Percentiles rank a stretch among this genome's conserved stretches.
phyloP scores from a whole-genome alignment of 2,888 invertebrate genomes.

The Saturnia japonica region DNA sequence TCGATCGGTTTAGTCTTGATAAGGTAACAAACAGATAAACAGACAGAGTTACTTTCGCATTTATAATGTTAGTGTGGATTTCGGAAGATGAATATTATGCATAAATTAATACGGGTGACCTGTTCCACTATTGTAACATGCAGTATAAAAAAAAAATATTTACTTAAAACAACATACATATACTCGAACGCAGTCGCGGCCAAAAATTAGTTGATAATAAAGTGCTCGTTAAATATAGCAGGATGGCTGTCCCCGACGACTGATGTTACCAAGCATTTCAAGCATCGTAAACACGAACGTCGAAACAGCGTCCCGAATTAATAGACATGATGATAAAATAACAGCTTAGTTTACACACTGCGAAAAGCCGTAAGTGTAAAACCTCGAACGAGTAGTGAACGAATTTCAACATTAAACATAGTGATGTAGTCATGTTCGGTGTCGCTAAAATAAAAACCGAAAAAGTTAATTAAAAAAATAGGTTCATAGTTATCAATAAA shows the following conservation, averaged over 20 bases:
- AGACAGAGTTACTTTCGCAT: too few relatives aligned
- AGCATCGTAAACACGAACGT: conserved; percentile 38
- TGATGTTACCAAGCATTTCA: conserved; percentile 44
- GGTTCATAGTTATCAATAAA: neutral
- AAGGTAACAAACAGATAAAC: too few relatives aligned
- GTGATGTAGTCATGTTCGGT: neutral
- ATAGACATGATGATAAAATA: conserved; percentile 28
- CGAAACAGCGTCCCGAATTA: conserved; percentile 21
- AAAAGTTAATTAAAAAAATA: neutral
- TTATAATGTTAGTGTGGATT: too few relatives aligned
- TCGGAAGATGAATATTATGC: too few relatives aligned
- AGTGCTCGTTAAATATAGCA: conserved; percentile 31
- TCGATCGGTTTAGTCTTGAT: too few relatives aligned
- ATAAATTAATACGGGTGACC: too few relatives aligned
- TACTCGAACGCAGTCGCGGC: neutral
- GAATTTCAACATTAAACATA: neutral
- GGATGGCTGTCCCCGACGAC: conserved; percentile 39
- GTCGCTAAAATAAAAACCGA: neutral
- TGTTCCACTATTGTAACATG: too few relatives aligned
- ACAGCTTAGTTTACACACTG: conserved; percentile 25
- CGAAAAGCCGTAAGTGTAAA: conserved; percentile 22
- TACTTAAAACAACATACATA: neutral
- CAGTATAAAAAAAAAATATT: neutral
- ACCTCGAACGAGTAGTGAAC: neutral
- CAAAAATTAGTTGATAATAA: conserved; percentile 17